Base-by-base conservation (phyloP, 2,888 invertebrate species). In the Acanthacorydalis orientalis region DNA sequence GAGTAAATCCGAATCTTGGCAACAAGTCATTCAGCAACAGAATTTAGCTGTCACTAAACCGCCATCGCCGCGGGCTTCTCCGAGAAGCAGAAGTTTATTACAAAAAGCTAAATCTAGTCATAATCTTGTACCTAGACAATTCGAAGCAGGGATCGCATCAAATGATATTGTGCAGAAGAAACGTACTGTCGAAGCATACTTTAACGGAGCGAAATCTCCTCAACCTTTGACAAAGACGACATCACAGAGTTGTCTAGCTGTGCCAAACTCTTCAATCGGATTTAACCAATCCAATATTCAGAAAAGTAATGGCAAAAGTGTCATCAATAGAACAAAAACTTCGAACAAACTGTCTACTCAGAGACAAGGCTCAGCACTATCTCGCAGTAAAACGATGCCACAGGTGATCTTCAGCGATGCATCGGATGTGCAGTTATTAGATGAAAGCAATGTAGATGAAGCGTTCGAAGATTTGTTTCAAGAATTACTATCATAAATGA, bases 401-500 rank as follows among this genome's bases (percentile, higher is more conserved):
- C 77, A 82, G 53, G 76, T 84, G 53, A 68, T 69, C n/a, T 69
- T 68, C 58, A 69, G 80, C 47, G 75, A 77, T 64, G 62, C 77
- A 62, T 67, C 75, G 60, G 75, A 78, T 64, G 62, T 77, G 62
- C 67, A 74, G 60, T 68, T 75, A 61, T 70, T 80, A 60, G 85
- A 83, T 65, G 85, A 84, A 65, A 78, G 72, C 67, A 85, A 88
- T 68, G 83, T 88, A 51, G 90, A 90, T 63, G 81, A 80, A 69
- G 86, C 86, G 55, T 90, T 90, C 70, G 89, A 90, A 64, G 81
- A 83, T 67, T 75, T 90, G 57, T 85, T 89, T 72, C 42, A 47
- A n/a, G 47, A 47, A 42, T 31, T 43, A 34, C 35, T 43, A 12
- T 42, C 42, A n/a, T 47, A 42, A 10, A 44, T 7, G 11, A 12